Percentiles rank a stretch among this genome's conserved stretches.
Conservation (phyloP, 2,113 vertebrate genomes). For the Tetrao urogallus region DNA sequence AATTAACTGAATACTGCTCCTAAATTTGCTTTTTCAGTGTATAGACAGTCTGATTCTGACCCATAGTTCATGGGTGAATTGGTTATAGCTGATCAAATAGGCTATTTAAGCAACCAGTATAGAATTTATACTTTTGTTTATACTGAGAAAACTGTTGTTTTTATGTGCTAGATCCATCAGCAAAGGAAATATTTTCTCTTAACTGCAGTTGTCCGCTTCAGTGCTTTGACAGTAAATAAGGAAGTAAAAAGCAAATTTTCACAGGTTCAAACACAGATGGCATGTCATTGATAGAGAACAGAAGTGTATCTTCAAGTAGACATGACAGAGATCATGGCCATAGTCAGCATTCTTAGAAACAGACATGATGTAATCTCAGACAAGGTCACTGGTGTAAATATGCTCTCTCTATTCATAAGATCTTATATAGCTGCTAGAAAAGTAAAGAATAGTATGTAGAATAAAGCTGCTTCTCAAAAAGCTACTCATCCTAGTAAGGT, state of each 20-base stretch:
- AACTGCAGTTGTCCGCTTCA: neutral
- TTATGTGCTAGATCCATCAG: neutral
- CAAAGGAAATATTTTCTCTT: neutral
- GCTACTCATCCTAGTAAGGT: neutral
- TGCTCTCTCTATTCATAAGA: neutral
- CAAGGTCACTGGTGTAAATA: conserved; percentile 3
- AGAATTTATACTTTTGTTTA: neutral
- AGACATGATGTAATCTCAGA: conserved; percentile 48
- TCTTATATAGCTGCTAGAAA: neutral
- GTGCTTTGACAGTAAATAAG: neutral
- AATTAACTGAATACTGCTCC: neutral
- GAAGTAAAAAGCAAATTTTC: neutral
- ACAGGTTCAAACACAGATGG: neutral
- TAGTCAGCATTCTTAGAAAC: neutral
- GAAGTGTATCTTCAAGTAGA: neutral
- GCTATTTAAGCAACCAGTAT: neutral
- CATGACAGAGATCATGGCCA: neutral
- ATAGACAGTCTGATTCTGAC: neutral
- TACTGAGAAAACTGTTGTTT: neutral
- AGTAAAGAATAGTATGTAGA: neutral
- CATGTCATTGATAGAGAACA: neutral
- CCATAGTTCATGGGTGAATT: neutral
- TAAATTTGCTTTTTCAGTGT: neutral
- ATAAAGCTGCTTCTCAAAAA: neutral
- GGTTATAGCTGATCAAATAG: neutral